Evolutionary conservation across 2,888 invertebrate species (phyloP).

Genomic region (Glaucopsyche alexis): DNA sequence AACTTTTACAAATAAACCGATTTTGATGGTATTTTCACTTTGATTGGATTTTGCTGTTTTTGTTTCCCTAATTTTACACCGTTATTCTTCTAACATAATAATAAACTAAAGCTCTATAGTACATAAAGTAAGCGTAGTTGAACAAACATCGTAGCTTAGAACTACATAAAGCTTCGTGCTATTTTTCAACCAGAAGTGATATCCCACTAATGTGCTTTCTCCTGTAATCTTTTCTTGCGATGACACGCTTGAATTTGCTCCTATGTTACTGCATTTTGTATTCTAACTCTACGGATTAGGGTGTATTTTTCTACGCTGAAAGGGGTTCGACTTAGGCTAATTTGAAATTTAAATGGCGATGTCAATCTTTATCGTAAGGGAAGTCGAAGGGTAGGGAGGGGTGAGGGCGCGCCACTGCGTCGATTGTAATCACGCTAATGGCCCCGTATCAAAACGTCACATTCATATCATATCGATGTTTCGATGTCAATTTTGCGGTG

Average conservation of each 20-base stretch:
- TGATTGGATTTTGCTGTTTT: too few relatives aligned
- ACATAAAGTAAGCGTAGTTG: slow-evolving; percentile 56
- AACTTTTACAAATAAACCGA: too few relatives aligned
- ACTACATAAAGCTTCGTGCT: slow-evolving; percentile 68
- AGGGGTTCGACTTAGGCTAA: slow-evolving; percentile 63
- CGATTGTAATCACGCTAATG: slow-evolving; percentile 80
- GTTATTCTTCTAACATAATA: neutral
- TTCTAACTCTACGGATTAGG: slow-evolving; percentile 50
- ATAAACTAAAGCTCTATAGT: neutral
- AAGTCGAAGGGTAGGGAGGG: slow-evolving; percentile 66
- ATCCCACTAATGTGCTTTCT: slow-evolving; percentile 76
- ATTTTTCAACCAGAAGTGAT: slow-evolving; percentile 70
- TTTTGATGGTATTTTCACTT: too few relatives aligned
- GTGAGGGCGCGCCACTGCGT: slow-evolving; percentile 73
- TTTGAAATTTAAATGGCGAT: slow-evolving; percentile 69
- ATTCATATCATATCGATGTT: slow-evolving; percentile 66
- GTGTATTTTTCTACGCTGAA: slow-evolving; percentile 51
- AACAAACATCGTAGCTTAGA: slow-evolving; percentile 58
- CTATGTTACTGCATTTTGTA: slow-evolving; percentile 46
- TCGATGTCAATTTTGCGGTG: slow-evolving; percentile 55
- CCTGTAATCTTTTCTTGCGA: slow-evolving; percentile 76
- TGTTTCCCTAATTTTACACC: neutral
- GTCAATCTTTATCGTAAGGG: slow-evolving; percentile 79
- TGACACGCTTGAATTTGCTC: slow-evolving; percentile 67
- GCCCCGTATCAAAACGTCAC: slow-evolving; percentile 76